Conservation (phyloP, 2,797 vertebrate species). For the Gymnothorax reevesii region DNA sequence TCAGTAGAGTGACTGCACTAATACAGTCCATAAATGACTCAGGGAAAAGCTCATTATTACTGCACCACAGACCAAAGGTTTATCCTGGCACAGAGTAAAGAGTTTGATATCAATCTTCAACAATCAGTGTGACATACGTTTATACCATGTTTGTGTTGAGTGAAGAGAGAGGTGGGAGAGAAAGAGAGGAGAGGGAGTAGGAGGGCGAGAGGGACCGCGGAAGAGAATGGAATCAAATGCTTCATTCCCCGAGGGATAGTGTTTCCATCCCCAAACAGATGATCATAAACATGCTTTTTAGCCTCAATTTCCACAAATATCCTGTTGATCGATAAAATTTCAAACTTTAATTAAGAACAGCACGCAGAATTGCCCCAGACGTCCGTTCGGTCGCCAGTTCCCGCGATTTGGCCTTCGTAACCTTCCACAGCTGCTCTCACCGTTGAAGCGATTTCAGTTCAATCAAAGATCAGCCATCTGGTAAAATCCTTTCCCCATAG, state of each 20-base stretch:
- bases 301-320: slow-evolving; percentile 22
- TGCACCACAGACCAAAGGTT: too few relatives aligned
- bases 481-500: not conserved
- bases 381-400: not conserved
- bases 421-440: not conserved
- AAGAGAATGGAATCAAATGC: not conserved
- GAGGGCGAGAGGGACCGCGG: not conserved
- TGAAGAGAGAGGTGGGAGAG: not conserved
- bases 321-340: slow-evolving; percentile 32
- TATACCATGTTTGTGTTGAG: too few relatives aligned
- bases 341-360: slow-evolving; percentile 6
- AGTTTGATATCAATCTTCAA: too few relatives aligned
- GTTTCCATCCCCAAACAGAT: not conserved
- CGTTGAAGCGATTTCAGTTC: not conserved
- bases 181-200: not conserved
- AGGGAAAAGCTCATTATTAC: too few relatives aligned
- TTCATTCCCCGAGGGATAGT: not conserved
- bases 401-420: slow-evolving; percentile 3
- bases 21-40: too few relatives aligned
- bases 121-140: too few relatives aligned
- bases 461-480: not conserved
- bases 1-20: too few relatives aligned
- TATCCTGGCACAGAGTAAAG: too few relatives aligned
- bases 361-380: slow-evolving; percentile 1
- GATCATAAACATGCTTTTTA: slow-evolving; percentile 2